Conservation (phyloP, 2,888 invertebrate species). For the Drepana falcataria region DNA sequence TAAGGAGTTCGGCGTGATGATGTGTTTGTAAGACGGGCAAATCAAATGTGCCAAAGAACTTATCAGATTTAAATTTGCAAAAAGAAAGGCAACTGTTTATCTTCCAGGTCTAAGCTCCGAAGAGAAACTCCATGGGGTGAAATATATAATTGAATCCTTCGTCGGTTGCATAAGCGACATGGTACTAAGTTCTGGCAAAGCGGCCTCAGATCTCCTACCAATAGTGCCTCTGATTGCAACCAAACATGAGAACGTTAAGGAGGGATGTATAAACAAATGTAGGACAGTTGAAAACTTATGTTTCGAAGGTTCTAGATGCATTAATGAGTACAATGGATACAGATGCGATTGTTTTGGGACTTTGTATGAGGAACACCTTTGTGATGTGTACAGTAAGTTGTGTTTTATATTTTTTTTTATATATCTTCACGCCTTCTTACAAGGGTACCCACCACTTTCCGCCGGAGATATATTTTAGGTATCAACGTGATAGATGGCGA, state of each 20-base stretch:
- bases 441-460: no score
- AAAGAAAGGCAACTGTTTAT: no score
- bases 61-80: no score
- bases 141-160: constrained; percentile 95
- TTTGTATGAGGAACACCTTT: constrained; percentile 93
- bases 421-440: no score
- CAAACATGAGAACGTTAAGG: constrained; percentile 92
- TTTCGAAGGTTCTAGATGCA: constrained; percentile 91
- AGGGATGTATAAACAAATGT: constrained; percentile 92
- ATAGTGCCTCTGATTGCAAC: constrained; percentile 91
- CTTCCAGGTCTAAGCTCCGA: constrained; percentile 88
- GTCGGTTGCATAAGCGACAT: constrained; percentile 95
- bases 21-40: no score
- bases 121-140: constrained; percentile 92
- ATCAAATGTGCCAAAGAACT: no score
- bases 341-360: constrained; percentile 97
- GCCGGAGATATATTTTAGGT: no score
- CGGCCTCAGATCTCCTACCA: constrained; percentile 88
- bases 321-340: constrained; percentile 93
- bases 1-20: no score
- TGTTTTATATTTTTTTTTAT: no score
- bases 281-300: constrained; percentile 90
- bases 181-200: constrained; percentile 90
- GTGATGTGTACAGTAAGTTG: constrained; percentile 92
- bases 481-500: no score